These are phyloP conservation scores for Hetaerina titia DNA, from an alignment of 2,888 invertebrate genomes.

Conservation along the genomic window DNA sequence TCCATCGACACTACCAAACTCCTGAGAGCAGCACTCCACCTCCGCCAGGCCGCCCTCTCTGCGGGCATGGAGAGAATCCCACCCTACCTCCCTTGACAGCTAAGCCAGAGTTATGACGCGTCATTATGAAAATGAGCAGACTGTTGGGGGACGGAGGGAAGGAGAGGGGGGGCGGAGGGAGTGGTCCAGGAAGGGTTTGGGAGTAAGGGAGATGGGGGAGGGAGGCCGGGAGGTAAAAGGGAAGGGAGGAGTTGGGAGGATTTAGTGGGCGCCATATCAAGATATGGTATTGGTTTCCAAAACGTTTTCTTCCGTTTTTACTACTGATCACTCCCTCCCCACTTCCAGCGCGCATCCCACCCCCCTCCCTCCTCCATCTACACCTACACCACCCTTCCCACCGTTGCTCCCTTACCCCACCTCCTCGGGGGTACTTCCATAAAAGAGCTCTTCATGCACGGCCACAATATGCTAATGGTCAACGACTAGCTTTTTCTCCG, in stretches of 20 bases:
- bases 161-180: conserved; percentile 1
- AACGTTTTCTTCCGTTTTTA: conserved; percentile 61
- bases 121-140: conserved; percentile 68
- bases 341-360: background rate
- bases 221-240: background rate
- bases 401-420: background rate
- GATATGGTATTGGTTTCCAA: conserved; percentile 68
- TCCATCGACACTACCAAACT: conserved; percentile 50
- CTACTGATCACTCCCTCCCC: conserved; percentile 19
- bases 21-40: background rate
- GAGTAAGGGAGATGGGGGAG: background rate
- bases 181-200: background rate
- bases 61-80: background rate
- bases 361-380: background rate
- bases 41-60: background rate
- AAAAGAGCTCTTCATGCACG: conserved; percentile 45
- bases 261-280: conserved; percentile 55
- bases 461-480: conserved; percentile 63
- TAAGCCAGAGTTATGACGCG: conserved; percentile 68
- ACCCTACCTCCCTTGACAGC: conserved; percentile 62
- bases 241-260: conserved; percentile 33
- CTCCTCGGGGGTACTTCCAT: background rate
- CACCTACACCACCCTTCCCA: background rate
- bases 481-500: conserved; percentile 3
- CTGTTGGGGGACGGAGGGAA: conserved; percentile 40